Percentiles rank a stretch among this genome's conserved stretches.
These are phyloP conservation scores for Cartodere bifasciata DNA, from an alignment of 2,888 invertebrate genomes.

Conservation along the genomic window DNA sequence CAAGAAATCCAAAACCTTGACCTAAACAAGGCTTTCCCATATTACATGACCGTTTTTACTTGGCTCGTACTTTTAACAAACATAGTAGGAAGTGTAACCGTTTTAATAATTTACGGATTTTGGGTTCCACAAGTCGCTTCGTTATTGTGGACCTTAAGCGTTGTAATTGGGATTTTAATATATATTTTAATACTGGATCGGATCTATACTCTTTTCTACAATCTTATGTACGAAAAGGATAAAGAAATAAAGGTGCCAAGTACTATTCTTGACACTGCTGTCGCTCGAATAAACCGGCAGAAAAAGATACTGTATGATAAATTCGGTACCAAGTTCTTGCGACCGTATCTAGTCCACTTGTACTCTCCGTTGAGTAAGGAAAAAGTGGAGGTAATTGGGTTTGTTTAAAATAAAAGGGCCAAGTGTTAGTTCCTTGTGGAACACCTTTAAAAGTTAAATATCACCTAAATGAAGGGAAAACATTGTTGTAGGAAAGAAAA, in stretches of 20 bases:
- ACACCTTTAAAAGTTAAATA: too few relatives aligned
- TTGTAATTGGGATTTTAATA: slow-evolving; percentile 3
- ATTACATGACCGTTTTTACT: too few relatives aligned
- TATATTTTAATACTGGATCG: slow-evolving; percentile 9
- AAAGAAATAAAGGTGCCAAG: too few relatives aligned
- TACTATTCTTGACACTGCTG: slow-evolving; percentile 6
- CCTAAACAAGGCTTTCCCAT: too few relatives aligned
- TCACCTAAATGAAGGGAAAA: too few relatives aligned
- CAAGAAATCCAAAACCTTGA: too few relatives aligned
- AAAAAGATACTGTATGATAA: slow-evolving; percentile 5
- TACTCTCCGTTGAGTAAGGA: slow-evolving; percentile 4
- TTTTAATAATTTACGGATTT: slow-evolving; percentile 7
- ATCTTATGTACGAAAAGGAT: too few relatives aligned
- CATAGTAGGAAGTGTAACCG: slow-evolving; percentile 1
- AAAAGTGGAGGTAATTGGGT: slow-evolving; percentile 6
- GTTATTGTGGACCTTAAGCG: slow-evolving; percentile 5
- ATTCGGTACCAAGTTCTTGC: slow-evolving; percentile 7
- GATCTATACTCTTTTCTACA: slow-evolving; percentile 6
- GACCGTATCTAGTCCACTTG: slow-evolving; percentile 7
- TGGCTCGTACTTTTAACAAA: slow-evolving; percentile 3
- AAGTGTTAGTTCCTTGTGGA: too few relatives aligned
- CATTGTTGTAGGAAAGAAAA: too few relatives aligned
- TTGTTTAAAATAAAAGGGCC: too few relatives aligned
- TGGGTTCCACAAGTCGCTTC: slow-evolving; percentile 1
- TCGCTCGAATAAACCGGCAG: slow-evolving; percentile 6